phyloP scores from a whole-genome alignment of 2,888 invertebrate species.

The Melitaea athalia region DNA sequence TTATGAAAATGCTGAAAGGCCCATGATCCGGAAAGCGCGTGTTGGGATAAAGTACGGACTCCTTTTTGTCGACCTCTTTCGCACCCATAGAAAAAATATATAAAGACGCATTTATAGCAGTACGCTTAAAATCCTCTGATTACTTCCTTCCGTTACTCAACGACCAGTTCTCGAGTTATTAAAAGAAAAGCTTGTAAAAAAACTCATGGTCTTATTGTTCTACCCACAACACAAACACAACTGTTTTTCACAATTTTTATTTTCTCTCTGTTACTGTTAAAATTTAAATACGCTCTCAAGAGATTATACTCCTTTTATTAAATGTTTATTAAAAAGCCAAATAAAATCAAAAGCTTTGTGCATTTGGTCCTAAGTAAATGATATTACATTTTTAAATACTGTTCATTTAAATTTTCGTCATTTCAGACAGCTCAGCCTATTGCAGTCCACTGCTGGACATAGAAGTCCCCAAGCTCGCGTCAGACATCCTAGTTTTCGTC shows the following conservation, averaged over 20 bases:
- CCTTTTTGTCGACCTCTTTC: slow-evolving; percentile 11
- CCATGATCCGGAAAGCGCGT: slow-evolving; percentile 10
- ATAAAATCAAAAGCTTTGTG: not conserved
- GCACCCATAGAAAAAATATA: slow-evolving; percentile 14
- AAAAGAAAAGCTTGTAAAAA: slow-evolving; percentile 21
- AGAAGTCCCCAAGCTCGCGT: no score
- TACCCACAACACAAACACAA: not conserved
- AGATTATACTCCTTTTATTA: not conserved
- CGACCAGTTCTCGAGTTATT: slow-evolving; percentile 24
- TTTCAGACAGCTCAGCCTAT: no score
- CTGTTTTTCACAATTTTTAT: slow-evolving; percentile 1
- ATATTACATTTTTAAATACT: no score
- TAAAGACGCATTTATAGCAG: slow-evolving; percentile 22
- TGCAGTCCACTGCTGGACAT: no score
- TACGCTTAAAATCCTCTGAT: slow-evolving; percentile 32
- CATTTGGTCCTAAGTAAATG: no score
- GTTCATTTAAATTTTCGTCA: no score
- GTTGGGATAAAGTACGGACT: slow-evolving; percentile 7
- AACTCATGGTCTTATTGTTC: slow-evolving; percentile 19
- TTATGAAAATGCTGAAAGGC: not conserved
- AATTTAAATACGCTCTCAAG: not conserved
- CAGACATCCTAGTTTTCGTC: no score
- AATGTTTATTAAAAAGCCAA: not conserved
- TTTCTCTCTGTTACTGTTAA: not conserved
- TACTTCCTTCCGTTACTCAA: slow-evolving; percentile 35